Conservation (phyloP, 2,888 invertebrate genomes). For the Chironomus riparius region DNA sequence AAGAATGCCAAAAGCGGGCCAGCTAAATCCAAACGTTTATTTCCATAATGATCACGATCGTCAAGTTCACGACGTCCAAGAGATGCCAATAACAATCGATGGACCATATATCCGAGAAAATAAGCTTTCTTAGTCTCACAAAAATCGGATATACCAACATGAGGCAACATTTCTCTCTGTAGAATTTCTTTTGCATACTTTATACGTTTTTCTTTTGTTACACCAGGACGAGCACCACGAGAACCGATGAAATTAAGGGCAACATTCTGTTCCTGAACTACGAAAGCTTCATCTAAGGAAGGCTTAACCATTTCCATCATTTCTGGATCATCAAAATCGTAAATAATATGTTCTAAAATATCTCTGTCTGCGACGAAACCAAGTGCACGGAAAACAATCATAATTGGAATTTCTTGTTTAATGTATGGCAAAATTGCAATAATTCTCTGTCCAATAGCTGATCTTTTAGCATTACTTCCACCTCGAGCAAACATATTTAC, state of each 20-base stretch:
- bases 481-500: conserved; percentile 99
- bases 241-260: conserved; percentile 98
- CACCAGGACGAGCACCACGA: conserved; percentile 94
- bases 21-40: conserved; percentile 95
- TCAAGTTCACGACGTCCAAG: conserved; percentile 94
- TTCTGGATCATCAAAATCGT: conserved; percentile 99
- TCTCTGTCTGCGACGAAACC: conserved; percentile 99
- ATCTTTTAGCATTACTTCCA: conserved; percentile 97
- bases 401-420: conserved; percentile 98
- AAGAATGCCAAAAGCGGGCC: conserved; percentile 94
- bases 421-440: conserved; percentile 97
- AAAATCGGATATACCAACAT: conserved; percentile 98
- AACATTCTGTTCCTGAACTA: conserved; percentile 98
- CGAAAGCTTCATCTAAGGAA: conserved; percentile 97
- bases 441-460: conserved; percentile 96
- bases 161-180: conserved; percentile 99
- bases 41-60: conserved; percentile 99
- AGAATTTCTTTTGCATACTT: conserved; percentile 99
- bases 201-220: conserved; percentile 97
- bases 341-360: conserved; percentile 98
- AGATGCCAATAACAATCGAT: conserved; percentile 86
- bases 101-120: conserved; percentile 98
- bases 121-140: conserved; percentile 99
- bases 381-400: conserved; percentile 98
- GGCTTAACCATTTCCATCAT: conserved; percentile 99